Evolutionary conservation across 2,888 invertebrate genomes (phyloP), one percentile per base, ranked within the genome.

Genomic region (Chymomyza amoena): DNA sequence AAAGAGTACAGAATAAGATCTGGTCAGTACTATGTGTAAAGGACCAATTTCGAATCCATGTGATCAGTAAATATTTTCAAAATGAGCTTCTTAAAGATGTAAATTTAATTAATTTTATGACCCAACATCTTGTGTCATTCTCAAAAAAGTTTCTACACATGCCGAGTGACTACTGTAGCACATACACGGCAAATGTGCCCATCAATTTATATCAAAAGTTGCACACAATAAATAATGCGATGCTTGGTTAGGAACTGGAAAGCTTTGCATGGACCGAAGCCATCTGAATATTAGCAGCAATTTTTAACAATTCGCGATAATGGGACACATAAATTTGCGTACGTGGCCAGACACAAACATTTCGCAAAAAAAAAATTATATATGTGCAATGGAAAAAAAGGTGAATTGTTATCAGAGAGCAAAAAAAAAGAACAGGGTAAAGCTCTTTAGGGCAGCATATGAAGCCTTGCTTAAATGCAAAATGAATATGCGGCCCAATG

Each of bases 291-390:
- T 88, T 83, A 81, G 87, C 81, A 81, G 72, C 66, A 77, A 86
- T 86, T 89, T 88, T 86, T 86, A 86, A 89, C 86, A 81, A 88
- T 88, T 89, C 76, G 69, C 64, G 70, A 63, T 86, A 89, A 86
- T 88, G 84, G 67, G 64, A 25, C 70, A 70, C 70, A 70, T 70
- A 67, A 70, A 70, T 70, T 64, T 70, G n/a, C 13, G 51, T 60
- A 36, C 66, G 61, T 28, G 32, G 36, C 50, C 13, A 32, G 51
- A 52, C 16, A 54, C 7, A 28, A 18, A 56, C 59, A 32, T 39
- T 36, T 36, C 51, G 20, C 4, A 56, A 32, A 52, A 50, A 28
- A 59, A 18, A 60, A 16, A 59, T 25, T n/a, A n/a, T 25, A 64
- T 32, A 32, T 32, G 7, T 32, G 13, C 15, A 52, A 16, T 5